These are phyloP conservation scores for Ophioderma brevispina DNA, from an alignment of 35 echinoderm and acorn worm species.

Conservation along the genomic window DNA sequence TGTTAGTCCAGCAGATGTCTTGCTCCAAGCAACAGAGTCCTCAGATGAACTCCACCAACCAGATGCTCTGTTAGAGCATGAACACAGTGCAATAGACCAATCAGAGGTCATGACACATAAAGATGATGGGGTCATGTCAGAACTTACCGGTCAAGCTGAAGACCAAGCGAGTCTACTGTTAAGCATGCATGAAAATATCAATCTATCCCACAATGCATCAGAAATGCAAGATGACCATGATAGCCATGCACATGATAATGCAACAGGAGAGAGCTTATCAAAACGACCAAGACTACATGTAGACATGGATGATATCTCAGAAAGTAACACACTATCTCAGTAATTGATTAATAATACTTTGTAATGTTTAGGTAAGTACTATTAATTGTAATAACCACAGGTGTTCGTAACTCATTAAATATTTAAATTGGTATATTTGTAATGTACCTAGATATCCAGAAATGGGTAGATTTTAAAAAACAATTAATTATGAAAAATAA, in stretches of 20 bases:
- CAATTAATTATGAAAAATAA: no score
- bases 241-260: not conserved
- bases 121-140: slow-evolving; percentile 9
- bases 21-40: not conserved
- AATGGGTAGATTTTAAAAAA: no score
- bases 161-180: not conserved
- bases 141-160: not conserved
- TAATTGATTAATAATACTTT: no score
- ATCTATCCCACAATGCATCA: not conserved
- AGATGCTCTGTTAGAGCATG: slow-evolving; percentile 12
- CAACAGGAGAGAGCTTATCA: not conserved
- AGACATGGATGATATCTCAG: not conserved
- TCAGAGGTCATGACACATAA: slow-evolving; percentile 15
- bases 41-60: slow-evolving; percentile 20
- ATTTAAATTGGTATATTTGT: no score
- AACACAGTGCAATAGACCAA: slow-evolving; percentile 35
- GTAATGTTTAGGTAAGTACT: no score
- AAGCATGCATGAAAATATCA: slow-evolving; percentile 1
- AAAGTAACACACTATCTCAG: not conserved
- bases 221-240: slow-evolving; percentile 3
- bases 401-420: no score
- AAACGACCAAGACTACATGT: not conserved
- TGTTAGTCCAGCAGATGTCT: not conserved
- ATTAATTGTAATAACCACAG: no score
- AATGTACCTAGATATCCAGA: no score